These are phyloP conservation scores for Melikaiella ostensackeni DNA, from an alignment of 2,888 invertebrate genomes.

Conservation along the genomic window DNA sequence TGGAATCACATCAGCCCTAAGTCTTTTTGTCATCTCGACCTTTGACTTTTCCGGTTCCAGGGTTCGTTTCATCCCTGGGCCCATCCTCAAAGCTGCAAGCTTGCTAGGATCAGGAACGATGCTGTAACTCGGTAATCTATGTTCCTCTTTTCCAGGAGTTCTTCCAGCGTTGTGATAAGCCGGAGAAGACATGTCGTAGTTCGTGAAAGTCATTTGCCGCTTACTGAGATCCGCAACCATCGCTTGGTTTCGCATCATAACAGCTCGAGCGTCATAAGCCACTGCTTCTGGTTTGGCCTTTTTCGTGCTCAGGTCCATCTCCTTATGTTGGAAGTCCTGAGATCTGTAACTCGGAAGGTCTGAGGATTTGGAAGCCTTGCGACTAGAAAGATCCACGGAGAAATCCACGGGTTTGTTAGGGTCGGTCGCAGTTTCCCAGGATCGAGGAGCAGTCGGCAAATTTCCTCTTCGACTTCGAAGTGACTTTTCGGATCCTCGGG, in stretches of 20 bases:
- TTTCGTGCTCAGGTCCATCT: constrained; percentile 74
- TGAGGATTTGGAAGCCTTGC: constrained; percentile 58
- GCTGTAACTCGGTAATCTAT: constrained; percentile 71
- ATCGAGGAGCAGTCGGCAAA: constrained; percentile 68
- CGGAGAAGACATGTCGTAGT: constrained; percentile 65
- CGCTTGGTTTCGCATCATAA: constrained; percentile 71
- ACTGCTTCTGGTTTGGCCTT: constrained; percentile 65
- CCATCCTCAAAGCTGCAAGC: constrained; percentile 69
- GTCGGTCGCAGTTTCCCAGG: constrained; percentile 68
- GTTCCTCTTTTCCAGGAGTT: constrained; percentile 67
- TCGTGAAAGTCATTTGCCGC: constrained; percentile 67
- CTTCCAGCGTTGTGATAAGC: constrained; percentile 65
- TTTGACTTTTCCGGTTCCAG: constrained; percentile 58
- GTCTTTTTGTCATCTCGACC: constrained; percentile 65
- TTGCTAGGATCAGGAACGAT: constrained; percentile 74
- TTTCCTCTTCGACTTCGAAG: constrained; percentile 69
- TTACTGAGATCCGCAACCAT: constrained; percentile 74
- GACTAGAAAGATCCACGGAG: constrained; percentile 74
- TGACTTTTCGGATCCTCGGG: constrained; percentile 52
- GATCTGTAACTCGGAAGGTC: constrained; percentile 57
- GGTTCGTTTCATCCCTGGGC: constrained; percentile 62
- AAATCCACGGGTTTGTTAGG: constrained; percentile 68
- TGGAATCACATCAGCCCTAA: constrained; percentile 68
- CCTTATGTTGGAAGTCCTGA: constrained; percentile 71
- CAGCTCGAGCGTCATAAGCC: constrained; percentile 69